Conservation (phyloP, 2,888 invertebrate genomes). For the Hymenopus coronatus region DNA sequence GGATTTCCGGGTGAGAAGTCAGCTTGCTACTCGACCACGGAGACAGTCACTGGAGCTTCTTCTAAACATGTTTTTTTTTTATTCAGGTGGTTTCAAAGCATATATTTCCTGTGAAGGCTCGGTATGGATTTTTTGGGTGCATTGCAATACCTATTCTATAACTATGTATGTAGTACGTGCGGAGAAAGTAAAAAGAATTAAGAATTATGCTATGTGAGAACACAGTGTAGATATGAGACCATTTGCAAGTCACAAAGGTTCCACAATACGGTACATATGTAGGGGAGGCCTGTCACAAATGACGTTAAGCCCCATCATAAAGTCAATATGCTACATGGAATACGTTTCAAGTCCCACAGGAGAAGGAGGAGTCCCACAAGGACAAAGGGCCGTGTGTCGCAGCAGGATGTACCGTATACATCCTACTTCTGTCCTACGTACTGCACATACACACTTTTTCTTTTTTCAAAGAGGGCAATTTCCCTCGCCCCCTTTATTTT, state of each 20-base stretch:
- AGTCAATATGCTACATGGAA: constrained; percentile 16
- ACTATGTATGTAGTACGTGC: too few species aligned
- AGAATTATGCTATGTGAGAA: neutral
- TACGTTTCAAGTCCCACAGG: constrained; percentile 15
- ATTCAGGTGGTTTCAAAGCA: too few species aligned
- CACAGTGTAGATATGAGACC: too few species aligned
- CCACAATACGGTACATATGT: neutral
- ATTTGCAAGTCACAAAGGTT: neutral
- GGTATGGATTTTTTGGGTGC: too few species aligned
- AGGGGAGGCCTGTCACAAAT: constrained; percentile 1
- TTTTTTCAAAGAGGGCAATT: neutral
- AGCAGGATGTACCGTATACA: neutral
- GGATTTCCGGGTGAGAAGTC: too few species aligned
- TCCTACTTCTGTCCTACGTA: neutral
- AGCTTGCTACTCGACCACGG: too few species aligned
- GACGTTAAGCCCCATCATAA: constrained; percentile 8
- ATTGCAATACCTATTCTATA: too few species aligned
- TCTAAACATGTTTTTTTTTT: too few species aligned
- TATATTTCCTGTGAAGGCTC: too few species aligned
- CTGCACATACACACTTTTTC: neutral
- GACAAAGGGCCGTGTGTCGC: constrained; percentile 1
- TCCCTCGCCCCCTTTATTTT: neutral
- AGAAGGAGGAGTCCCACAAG: neutral
- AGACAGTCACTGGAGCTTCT: too few species aligned
- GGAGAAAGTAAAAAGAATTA: too few species aligned